Percentiles rank a stretch among this genome's conserved stretches.
Evolutionary conservation across 2,113 vertebrate genomes (phyloP).

Genomic region (Mesoclemmys tuberculata): DNA sequence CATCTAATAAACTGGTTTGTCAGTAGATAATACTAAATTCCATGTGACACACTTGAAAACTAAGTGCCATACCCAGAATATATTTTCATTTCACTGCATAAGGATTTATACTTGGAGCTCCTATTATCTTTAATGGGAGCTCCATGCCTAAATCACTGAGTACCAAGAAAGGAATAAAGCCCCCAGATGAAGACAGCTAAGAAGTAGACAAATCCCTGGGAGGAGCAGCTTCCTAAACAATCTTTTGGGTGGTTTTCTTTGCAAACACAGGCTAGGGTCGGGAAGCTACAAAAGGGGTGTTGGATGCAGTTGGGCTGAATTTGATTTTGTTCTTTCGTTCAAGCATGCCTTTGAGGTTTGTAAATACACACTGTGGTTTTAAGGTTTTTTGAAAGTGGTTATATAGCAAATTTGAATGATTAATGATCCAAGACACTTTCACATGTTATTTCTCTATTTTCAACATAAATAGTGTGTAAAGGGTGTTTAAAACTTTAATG

Average conservation of each 20-base stretch:
- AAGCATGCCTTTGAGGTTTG: constrained; percentile 14
- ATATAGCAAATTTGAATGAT: constrained; percentile 42
- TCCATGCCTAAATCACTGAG: not conserved
- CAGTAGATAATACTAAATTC: constrained; percentile 42
- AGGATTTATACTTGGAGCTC: not conserved
- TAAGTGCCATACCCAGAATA: constrained; percentile 1
- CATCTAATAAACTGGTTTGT: constrained; percentile 53
- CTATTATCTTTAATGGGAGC: not conserved
- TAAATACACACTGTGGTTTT: not conserved
- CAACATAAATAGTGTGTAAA: constrained; percentile 70
- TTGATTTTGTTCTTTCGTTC: constrained; percentile 6
- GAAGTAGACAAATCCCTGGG: not conserved
- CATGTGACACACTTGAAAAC: constrained; percentile 42
- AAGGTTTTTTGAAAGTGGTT: constrained; percentile 50
- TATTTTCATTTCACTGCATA: constrained; percentile 13
- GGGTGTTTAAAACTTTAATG: constrained; percentile 78
- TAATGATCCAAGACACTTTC: constrained; percentile 55
- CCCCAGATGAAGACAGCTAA: not conserved
- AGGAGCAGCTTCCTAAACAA: not conserved
- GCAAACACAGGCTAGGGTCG: not conserved
- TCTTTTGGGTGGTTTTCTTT: not conserved
- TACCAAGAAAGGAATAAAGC: not conserved
- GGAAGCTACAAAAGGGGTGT: not conserved
- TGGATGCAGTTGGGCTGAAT: not conserved
- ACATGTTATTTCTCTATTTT: constrained; percentile 62